Conservation (phyloP, 1,140 invertebrate genomes). For the Pachypeltis micranthus region DNA sequence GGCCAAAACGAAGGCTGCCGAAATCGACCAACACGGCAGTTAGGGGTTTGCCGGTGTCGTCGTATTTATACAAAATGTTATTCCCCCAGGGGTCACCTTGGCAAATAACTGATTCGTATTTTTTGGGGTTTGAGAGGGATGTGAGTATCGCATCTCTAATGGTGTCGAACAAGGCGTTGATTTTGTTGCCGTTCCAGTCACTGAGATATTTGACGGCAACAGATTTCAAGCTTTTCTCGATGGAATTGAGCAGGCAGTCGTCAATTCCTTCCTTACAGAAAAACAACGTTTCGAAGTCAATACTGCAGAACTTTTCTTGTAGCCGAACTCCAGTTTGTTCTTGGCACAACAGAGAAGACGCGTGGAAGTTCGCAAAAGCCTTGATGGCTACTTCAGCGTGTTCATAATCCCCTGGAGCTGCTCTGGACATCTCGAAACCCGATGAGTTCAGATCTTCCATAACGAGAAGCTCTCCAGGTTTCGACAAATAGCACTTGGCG, state of each 20-base stretch:
- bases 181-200: no score
- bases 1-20: background rate
- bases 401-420: background rate
- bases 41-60: no score
- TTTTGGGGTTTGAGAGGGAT: no score
- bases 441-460: background rate
- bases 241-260: no score
- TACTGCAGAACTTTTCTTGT: background rate
- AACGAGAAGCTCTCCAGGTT: background rate
- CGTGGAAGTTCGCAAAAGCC: slow-evolving; percentile 10
- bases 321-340: background rate
- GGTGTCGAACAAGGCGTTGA: no score
- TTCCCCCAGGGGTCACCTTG: no score
- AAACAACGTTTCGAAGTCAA: slow-evolving; percentile 7
- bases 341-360: background rate
- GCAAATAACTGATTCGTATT: no score
- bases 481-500: slow-evolving; percentile 4
- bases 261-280: background rate
- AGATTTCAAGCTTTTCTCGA: no score
- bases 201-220: no score
- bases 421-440: background rate
- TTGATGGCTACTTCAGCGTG: slow-evolving; percentile 11
- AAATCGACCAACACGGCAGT: slow-evolving; percentile 11
- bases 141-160: no score
- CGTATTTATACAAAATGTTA: no score